phyloP scores from a whole-genome alignment of 2,888 invertebrate species.

The Neoitamus cyanurus region DNA sequence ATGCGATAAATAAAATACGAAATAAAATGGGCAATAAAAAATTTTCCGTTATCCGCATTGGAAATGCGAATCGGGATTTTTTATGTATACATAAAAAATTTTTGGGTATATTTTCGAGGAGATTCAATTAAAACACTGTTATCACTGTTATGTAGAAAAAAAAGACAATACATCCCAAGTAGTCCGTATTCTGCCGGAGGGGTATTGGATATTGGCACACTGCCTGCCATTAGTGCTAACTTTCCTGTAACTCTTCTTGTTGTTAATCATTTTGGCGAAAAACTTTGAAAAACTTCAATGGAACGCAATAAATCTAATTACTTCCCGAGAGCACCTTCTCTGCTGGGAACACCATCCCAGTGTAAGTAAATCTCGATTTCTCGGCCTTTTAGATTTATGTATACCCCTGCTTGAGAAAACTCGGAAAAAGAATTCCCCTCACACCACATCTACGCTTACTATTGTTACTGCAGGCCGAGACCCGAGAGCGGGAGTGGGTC shows the following conservation, averaged over 20 bases:
- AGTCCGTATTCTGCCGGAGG: background rate
- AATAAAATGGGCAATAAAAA: no score
- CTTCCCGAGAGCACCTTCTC: background rate
- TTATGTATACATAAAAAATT: no score
- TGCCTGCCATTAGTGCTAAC: background rate
- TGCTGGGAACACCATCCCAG: background rate
- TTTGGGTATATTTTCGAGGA: no score
- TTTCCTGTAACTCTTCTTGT: background rate
- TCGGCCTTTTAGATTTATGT: background rate
- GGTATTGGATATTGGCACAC: background rate
- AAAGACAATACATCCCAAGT: background rate
- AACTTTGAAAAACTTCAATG: background rate
- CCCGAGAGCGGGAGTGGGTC: background rate
- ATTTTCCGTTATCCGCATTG: no score
- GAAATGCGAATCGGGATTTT: no score
- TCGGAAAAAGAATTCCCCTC: background rate
- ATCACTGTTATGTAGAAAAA: no score
- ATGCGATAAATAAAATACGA: no score
- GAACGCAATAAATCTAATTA: slow-evolving; percentile 1
- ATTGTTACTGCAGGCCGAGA: background rate
- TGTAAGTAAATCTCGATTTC: background rate
- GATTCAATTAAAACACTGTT: no score
- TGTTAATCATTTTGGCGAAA: background rate
- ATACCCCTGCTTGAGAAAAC: background rate
- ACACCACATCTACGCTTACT: background rate